These are phyloP conservation scores for Drosophila equinoxialis DNA, from an alignment of 1,140 invertebrate genomes.

Conservation along the genomic window DNA sequence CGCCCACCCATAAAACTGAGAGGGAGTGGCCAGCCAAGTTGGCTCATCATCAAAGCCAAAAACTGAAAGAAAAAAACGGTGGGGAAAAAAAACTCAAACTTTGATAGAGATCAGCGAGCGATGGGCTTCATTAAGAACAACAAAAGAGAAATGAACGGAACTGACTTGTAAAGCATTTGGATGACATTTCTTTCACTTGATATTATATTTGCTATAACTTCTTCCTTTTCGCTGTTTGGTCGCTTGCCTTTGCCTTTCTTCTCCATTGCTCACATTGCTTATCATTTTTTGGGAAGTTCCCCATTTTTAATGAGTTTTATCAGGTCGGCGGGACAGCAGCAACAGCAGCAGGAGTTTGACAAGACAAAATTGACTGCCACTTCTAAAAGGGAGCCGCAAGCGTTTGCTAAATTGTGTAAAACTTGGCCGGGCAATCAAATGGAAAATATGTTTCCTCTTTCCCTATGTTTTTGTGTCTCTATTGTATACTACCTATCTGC, in stretches of 20 bases:
- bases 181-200: slow-evolving; percentile 53
- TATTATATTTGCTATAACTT: slow-evolving; percentile 31
- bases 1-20: slow-evolving; percentile 5
- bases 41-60: slow-evolving; percentile 65
- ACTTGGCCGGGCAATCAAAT: slow-evolving; percentile 72
- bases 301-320: slow-evolving; percentile 77
- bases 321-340: slow-evolving; percentile 43
- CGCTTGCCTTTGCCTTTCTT: not conserved
- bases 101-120: slow-evolving; percentile 73
- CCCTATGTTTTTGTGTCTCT: not conserved
- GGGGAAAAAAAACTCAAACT: slow-evolving; percentile 16
- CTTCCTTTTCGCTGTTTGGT: slow-evolving; percentile 5
- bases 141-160: slow-evolving; percentile 45
- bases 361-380: slow-evolving; percentile 65
- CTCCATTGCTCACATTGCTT: slow-evolving; percentile 11
- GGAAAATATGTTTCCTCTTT: slow-evolving; percentile 69
- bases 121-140: slow-evolving; percentile 64
- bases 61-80: slow-evolving; percentile 10
- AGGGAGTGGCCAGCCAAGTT: slow-evolving; percentile 15
- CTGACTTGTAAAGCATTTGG: slow-evolving; percentile 74
- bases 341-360: slow-evolving; percentile 35
- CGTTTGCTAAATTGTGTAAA: slow-evolving; percentile 26
- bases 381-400: slow-evolving; percentile 55
- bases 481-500: not conserved
- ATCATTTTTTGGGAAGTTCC: slow-evolving; percentile 46